Evolutionary conservation across 92 coral and sea anemone genomes (phyloP), one percentile per base, ranked within the genome.

Genomic region (Epizoanthus rinbou): DNA sequence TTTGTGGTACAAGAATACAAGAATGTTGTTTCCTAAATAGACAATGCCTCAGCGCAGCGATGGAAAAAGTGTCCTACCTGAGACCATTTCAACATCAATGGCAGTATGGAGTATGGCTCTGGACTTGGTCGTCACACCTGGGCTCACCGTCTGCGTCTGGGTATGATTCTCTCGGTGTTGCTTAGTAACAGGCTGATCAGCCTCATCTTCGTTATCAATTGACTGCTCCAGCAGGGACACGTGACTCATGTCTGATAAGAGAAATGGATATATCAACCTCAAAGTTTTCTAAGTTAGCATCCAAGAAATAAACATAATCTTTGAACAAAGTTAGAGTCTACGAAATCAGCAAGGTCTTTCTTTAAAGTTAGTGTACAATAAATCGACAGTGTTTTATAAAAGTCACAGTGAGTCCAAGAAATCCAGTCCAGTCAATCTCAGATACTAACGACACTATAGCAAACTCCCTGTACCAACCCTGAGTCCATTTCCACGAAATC

Each of bases 221-320:
- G 96, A 94, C 35, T 97, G 99, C 74, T 97, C 99, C 75, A 97
- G 74, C 23, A 94, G 87, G 3, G 99, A 97, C 72, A 93, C 95
- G 63, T 92, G 93, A 80, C 99, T 90, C 85, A 87, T 87, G 86
- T 97, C 98, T 82, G 80, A 9, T 43, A 33, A 17, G 31, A 57
- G 19, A 25, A 9, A 45, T 6, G 14, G 54, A 31, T 31, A 24
- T n/a, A n/a, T n/a, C n/a, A 28, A 28, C 31, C 31, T 28, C 31
- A 2, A 25, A 25, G 31, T 25, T 16, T 15, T 67, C 41, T 28
- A 33, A 25, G 73, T 68, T 9, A 43, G 17, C 13, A 0, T 68
- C 39, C 31, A 68, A 68, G 73, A 22, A 68, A 17, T 43, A 1
- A 25, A 0, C 31, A 43, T 13, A 8, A 8, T 8, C 17, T 5